Conservation (phyloP, 2,888 invertebrate genomes). For the Hanleya hanleyi region DNA sequence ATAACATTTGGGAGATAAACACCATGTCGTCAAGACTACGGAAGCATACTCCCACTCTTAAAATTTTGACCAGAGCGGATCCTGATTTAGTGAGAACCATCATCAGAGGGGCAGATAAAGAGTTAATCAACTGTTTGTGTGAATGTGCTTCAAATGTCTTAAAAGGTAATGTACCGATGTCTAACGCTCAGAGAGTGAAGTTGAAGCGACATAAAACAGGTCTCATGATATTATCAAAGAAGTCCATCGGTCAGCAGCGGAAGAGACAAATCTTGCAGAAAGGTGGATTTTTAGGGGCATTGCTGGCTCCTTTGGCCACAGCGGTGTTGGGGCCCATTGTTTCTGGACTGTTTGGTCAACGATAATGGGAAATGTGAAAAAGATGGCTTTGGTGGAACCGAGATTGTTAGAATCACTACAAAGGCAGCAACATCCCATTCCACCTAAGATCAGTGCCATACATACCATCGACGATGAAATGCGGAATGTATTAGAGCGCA, state of each 20-base stretch:
- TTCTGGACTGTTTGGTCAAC: not conserved
- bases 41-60: not conserved
- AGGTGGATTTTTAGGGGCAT: no score
- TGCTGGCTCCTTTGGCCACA: no score
- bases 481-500: no score
- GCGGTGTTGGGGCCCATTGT: constrained; percentile 11
- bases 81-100: not conserved
- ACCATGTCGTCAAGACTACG: not conserved
- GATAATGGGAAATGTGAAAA: no score
- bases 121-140: not conserved
- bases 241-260: not conserved
- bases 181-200: not conserved
- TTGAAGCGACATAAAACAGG: constrained; percentile 6
- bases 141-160: constrained; percentile 6
- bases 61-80: not conserved
- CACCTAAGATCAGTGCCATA: no score
- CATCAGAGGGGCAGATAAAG: not conserved
- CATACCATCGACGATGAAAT: no score
- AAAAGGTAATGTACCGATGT: constrained; percentile 20
- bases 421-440: no score
- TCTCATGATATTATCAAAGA: not conserved
- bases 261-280: not conserved
- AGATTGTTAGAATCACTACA: no score
- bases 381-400: no score
- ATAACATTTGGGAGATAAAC: not conserved